A percentile compares a stretch with the other conserved stretches of the same genome.
These are phyloP conservation scores for Dicycla oo DNA, from an alignment of 2,888 invertebrate genomes.

Conservation along the genomic window DNA sequence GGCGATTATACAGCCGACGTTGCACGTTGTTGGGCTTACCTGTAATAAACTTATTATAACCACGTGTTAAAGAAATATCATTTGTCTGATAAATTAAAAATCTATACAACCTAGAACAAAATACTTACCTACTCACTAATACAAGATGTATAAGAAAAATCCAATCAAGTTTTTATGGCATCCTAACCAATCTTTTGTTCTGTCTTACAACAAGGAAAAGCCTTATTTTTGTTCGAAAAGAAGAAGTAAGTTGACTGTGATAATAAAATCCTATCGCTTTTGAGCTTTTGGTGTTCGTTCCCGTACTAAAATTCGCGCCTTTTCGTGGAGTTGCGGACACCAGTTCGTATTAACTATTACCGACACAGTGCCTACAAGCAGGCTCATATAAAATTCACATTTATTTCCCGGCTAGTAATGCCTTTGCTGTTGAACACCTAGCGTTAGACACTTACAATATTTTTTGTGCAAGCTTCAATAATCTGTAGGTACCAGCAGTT, in stretches of 20 bases:
- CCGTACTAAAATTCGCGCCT: no score
- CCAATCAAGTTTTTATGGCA: not conserved
- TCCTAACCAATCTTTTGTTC: not conserved
- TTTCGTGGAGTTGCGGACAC: no score
- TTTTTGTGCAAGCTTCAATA: not conserved
- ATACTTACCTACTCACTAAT: not conserved
- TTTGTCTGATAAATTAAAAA: not conserved
- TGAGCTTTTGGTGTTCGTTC: slow-evolving; percentile 5
- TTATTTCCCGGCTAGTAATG: not conserved
- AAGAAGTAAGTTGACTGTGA: not conserved
- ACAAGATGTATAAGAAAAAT: not conserved
- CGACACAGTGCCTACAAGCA: not conserved
- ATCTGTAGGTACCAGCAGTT: not conserved
- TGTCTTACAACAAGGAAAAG: not conserved
- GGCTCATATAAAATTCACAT: not conserved
- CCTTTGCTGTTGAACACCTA: not conserved
- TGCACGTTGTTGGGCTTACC: not conserved
- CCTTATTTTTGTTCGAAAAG: not conserved
- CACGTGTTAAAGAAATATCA: not conserved
- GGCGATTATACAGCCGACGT: not conserved
- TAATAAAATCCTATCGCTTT: slow-evolving; percentile 18
- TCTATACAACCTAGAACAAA: not conserved
- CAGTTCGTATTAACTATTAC: no score
- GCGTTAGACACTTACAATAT: no score
- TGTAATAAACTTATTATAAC: not conserved